Evolutionary conservation across 2,797 vertebrate genomes (phyloP), one percentile per base, ranked within the genome.

Genomic region (Cichlasoma orientale): DNA sequence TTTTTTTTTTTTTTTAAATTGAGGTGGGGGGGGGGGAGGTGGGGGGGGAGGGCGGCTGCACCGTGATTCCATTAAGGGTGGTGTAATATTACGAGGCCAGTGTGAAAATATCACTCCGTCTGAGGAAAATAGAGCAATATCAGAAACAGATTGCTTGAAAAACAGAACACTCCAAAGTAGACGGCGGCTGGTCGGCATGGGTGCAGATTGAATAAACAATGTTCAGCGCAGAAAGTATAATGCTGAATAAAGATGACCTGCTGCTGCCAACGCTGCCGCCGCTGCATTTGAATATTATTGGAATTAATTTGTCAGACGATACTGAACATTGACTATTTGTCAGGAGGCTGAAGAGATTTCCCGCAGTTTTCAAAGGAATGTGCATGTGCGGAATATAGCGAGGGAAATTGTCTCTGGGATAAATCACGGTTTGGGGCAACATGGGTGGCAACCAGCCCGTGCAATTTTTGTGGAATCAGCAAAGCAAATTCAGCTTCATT

Each of bases 101-200:
- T 78, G 88, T 85, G 89, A 92, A 90, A 90, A 91, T 86, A 90
- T 88, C 82, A 56, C 79, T 87, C 78, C 80, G 89, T 92, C 89
- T 90, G 79, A 77, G 87, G 87, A 89, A 94, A 93, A 92, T 92
- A 86, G 88, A 93, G 90, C 85, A 93, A 93, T 92, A 94, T 91
- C 90, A 86, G 78, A 87, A 92, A 93, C 90, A 93, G 91, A 93
- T 91, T 92, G 89, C 86, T 85, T 3, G 83, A 92, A 93, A 91
- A 89, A 89, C 85, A 87, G 70, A 93, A 86, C 86, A 90, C 90
- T 90, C 85, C 75, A 85, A 91, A 93, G 87, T 79, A 87, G 86
- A 88, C 75, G 78, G 80, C 59, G 76, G 88, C 77, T 12, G 61
- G 61, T 66, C 72, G 36, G 82, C 83, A 76, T 72, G 59, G 82